Percentiles rank a stretch among this genome's conserved stretches.
phyloP scores from a whole-genome alignment of 2,113 vertebrate species.

The Maylandia zebra region DNA sequence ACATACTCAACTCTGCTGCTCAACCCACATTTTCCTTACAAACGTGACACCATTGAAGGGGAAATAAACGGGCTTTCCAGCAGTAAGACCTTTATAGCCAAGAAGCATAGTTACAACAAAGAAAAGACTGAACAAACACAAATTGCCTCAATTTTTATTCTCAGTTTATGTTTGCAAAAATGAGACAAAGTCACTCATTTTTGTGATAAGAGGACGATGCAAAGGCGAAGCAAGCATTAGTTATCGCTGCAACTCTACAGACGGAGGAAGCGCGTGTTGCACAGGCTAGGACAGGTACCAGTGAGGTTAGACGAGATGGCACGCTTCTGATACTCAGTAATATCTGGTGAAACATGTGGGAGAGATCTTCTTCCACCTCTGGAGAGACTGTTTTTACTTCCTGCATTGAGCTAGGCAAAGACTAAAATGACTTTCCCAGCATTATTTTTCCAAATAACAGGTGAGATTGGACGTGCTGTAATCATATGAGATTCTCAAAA shows the following conservation, averaged over 20 bases:
- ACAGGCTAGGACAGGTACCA: not conserved
- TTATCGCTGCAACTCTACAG: not conserved
- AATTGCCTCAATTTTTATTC: no score
- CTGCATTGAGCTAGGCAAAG: not conserved
- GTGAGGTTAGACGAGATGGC: not conserved
- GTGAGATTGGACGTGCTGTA: not conserved
- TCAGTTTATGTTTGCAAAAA: not conserved
- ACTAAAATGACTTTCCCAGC: not conserved
- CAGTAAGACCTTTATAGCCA: no score
- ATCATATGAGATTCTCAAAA: not conserved
- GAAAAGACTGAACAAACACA: no score
- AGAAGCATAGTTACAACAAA: no score
- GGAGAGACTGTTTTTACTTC: not conserved
- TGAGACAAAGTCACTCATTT: not conserved
- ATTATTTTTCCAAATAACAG: not conserved
- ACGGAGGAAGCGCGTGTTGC: not conserved
- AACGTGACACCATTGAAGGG: no score
- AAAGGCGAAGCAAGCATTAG: not conserved
- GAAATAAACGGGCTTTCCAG: no score
- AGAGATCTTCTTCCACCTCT: not conserved
- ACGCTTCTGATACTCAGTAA: not conserved
- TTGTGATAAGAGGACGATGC: not conserved
- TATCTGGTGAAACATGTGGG: accelerated
- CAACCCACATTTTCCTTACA: no score
- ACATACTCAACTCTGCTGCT: no score